phyloP scores from a whole-genome alignment of 1,140 invertebrate species.

The Trachymyrmex septentrionalis region DNA sequence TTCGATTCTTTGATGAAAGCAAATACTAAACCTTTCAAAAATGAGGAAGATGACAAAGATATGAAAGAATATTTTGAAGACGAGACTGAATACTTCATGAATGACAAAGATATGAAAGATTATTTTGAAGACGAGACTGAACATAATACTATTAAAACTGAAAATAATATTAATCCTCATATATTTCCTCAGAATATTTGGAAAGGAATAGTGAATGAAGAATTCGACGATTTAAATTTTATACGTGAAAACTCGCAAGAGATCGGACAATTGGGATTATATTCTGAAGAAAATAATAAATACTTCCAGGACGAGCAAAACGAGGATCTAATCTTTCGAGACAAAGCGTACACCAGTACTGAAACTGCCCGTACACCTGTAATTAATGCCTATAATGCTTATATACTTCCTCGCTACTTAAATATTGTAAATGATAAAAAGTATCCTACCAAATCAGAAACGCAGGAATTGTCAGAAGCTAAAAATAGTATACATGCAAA shows the following conservation, averaged over 20 bases:
- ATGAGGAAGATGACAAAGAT: not conserved
- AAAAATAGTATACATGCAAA: slow-evolving; percentile 4
- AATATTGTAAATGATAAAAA: slow-evolving; percentile 37
- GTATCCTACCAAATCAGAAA: not conserved
- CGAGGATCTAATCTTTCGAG: not conserved
- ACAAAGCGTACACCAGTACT: not conserved
- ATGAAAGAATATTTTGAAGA: slow-evolving; percentile 6
- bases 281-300: slow-evolving; percentile 20
- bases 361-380: slow-evolving; percentile 8
- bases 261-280: not conserved
- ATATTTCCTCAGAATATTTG: not conserved
- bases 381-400: slow-evolving; percentile 19
- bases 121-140: slow-evolving; percentile 18
- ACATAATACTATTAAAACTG: not conserved
- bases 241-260: not conserved
- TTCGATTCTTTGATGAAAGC: not conserved
- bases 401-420: slow-evolving; percentile 12
- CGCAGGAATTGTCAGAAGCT: not conserved
- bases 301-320: not conserved
- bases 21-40: not conserved
- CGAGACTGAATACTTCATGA: not conserved
- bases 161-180: not conserved
- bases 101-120: not conserved
- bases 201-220: not conserved
- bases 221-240: not conserved